Conservation (phyloP, 2,113 vertebrate species). For the Candoia aspera region DNA sequence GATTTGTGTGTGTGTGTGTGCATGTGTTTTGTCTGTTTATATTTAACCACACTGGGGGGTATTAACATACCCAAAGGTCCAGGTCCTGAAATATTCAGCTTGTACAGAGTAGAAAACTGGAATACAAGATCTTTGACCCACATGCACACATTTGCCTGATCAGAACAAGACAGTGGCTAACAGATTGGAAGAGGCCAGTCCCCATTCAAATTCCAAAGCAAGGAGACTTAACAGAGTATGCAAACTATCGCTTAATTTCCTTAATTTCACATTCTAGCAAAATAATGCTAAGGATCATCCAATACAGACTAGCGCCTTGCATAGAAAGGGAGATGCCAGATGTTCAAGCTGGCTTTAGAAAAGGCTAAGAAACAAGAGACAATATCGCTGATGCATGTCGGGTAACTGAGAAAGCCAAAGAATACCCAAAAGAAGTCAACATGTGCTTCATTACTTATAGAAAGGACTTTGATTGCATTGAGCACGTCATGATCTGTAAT, state of each 20-base stretch:
- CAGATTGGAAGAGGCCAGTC: background rate
- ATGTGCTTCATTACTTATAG: background rate
- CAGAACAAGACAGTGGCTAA: background rate
- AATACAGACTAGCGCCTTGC: background rate
- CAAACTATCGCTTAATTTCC: background rate
- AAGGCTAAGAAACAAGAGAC: background rate
- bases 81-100: background rate
- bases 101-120: background rate
- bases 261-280: background rate
- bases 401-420: background rate
- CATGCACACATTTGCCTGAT: background rate
- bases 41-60: slow-evolving; percentile 27
- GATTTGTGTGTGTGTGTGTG: background rate
- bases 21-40: background rate
- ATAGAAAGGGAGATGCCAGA: background rate
- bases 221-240: background rate
- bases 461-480: background rate
- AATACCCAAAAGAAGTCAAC: background rate
- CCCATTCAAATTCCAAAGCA: background rate
- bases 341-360: background rate
- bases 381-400: background rate
- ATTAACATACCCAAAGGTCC: slow-evolving; percentile 29
- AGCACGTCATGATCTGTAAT: background rate
- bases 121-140: background rate
- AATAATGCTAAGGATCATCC: background rate